Conservation (phyloP, 2,113 vertebrate species). For the Cariama cristata region DNA sequence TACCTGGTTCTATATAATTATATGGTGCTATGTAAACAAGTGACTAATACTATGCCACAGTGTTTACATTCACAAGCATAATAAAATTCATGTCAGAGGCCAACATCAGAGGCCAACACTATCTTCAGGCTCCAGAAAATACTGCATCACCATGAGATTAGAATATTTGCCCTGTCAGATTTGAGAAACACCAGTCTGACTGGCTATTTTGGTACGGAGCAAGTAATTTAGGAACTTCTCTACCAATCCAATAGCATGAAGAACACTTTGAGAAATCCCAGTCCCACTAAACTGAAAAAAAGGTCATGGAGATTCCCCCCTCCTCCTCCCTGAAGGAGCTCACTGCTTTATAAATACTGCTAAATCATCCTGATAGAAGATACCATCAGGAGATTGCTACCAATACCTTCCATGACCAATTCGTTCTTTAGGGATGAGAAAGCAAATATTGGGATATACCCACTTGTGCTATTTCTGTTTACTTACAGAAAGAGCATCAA, state of each 20-base stretch:
- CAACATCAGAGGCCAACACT: neutral
- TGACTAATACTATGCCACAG: neutral
- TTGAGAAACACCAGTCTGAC: neutral
- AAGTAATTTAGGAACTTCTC: neutral
- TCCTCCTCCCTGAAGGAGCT: neutral
- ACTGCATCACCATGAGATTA: rapidly evolving
- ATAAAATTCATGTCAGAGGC: neutral
- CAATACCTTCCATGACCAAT: neutral
- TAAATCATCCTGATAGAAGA: neutral
- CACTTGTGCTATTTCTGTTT: neutral
- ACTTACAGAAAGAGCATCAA: neutral
- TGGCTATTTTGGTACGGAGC: neutral
- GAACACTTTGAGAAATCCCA: neutral
- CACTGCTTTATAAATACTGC: neutral
- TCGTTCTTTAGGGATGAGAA: neutral
- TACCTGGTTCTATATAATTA: neutral
- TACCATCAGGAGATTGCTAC: neutral
- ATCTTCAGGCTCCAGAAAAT: neutral
- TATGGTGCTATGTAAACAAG: neutral
- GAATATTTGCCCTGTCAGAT: neutral
- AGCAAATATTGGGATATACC: neutral
- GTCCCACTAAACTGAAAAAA: neutral
- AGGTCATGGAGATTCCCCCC: neutral
- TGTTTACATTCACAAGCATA: neutral
- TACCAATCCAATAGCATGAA: neutral